Conservation (phyloP, 2,113 vertebrate genomes). For the Fregata magnificens region DNA sequence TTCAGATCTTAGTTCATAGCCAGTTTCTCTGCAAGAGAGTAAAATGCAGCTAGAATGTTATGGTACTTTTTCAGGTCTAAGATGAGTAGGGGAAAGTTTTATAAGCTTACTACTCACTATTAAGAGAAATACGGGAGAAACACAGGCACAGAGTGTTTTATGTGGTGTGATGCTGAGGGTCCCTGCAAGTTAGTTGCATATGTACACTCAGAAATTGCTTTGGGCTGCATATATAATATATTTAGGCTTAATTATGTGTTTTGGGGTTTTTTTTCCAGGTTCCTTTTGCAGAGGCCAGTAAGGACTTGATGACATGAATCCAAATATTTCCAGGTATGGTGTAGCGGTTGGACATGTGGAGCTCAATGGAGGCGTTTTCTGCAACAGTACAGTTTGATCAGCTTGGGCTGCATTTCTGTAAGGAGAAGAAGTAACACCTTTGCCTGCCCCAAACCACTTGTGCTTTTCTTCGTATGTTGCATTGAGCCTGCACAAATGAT, state of each 20-base stretch:
- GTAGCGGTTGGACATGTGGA: not conserved
- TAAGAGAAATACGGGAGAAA: not conserved
- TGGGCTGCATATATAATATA: not conserved
- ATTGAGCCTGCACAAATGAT: not conserved
- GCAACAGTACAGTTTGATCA: not conserved
- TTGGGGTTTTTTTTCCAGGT: not conserved
- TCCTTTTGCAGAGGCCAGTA: not conserved
- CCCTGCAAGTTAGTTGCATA: not conserved
- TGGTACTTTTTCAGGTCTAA: not conserved
- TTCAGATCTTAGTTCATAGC: not conserved
- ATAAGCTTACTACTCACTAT: not conserved
- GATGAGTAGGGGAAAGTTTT: not conserved
- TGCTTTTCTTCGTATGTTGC: not conserved
- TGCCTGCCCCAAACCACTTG: not conserved
- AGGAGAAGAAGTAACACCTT: not conserved
- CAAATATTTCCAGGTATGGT: not conserved
- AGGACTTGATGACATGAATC: not conserved
- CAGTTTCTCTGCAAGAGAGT: not conserved
- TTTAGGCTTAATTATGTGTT: not conserved
- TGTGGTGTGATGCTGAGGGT: not conserved
- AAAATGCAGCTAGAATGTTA: not conserved
- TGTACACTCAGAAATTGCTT: not conserved
- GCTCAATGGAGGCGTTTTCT: not conserved
- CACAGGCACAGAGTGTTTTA: not conserved
- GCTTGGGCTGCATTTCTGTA: not conserved